Evolutionary conservation across 2,113 vertebrate species (phyloP).

Genomic region (Muntiacus muntjak): DNA sequence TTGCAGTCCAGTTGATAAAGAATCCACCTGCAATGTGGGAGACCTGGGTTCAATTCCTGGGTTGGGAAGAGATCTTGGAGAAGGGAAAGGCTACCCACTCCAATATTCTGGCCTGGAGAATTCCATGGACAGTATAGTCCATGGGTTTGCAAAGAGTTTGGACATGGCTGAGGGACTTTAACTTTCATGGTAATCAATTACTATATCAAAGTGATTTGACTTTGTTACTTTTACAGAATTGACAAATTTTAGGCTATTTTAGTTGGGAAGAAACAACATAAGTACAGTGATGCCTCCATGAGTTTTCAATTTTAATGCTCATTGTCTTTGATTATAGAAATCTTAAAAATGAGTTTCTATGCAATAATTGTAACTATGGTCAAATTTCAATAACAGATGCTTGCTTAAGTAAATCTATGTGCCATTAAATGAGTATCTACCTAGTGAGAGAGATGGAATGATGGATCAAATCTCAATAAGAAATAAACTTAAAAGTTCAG

Average conservation of each 20-base stretch:
- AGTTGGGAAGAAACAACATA: neutral
- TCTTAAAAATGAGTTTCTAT: neutral
- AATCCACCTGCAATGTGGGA: accelerated
- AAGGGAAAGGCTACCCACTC: too few species aligned
- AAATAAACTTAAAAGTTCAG: neutral
- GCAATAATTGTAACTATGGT: neutral
- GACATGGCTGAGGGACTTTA: neutral
- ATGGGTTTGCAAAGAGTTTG: neutral
- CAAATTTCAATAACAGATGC: neutral
- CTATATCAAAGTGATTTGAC: neutral
- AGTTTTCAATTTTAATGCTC: neutral
- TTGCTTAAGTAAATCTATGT: neutral
- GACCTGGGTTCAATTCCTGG: neutral
- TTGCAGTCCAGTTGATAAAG: neutral
- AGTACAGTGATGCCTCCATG: neutral
- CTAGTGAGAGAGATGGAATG: neutral
- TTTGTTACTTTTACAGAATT: neutral
- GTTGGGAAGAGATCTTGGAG: neutral
- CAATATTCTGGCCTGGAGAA: neutral
- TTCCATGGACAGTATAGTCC: neutral
- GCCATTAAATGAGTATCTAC: neutral
- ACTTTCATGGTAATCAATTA: neutral
- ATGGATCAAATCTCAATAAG: neutral
- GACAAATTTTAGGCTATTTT: neutral
- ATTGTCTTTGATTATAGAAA: neutral